Evolutionary conservation across 2,113 vertebrate species (phyloP).

Genomic region (Corapipo altera): DNA sequence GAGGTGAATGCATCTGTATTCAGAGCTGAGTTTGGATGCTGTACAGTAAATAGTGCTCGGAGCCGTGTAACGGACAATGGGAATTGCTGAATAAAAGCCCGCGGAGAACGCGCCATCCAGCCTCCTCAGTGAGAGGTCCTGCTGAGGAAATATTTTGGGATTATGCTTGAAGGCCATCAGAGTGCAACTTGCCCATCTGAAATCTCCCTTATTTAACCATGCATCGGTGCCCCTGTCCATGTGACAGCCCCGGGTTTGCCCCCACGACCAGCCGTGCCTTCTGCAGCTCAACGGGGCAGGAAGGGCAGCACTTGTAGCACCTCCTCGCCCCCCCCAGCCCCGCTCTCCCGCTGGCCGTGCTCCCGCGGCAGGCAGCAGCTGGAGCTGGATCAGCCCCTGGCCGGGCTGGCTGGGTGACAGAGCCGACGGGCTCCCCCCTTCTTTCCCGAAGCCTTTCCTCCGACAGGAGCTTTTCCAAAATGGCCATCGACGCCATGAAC

Average conservation of each 20-base stretch:
- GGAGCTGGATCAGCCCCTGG: background rate
- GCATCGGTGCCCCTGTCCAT: background rate
- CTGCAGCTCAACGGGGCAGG: background rate
- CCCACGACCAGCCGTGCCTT: rapidly evolving
- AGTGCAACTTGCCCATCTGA: background rate
- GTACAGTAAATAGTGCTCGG: background rate
- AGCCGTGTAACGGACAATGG: background rate
- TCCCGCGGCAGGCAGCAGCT: background rate
- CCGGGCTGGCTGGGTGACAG: background rate
- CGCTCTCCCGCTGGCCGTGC: background rate
- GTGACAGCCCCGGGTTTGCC: background rate
- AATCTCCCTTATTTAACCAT: background rate
- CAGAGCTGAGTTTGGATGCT: background rate
- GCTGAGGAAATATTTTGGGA: background rate
- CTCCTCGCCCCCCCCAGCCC: background rate
- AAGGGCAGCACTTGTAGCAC: background rate
- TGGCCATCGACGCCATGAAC: background rate
- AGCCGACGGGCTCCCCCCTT: background rate
- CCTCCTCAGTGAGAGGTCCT: background rate
- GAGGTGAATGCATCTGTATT: background rate
- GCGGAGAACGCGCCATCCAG: background rate
- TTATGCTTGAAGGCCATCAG: background rate
- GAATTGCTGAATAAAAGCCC: background rate
- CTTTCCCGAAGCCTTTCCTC: background rate
- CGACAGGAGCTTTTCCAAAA: background rate